These are phyloP conservation scores for Papilio polyxenes DNA, from an alignment of 1,140 invertebrate genomes.

Conservation along the genomic window DNA sequence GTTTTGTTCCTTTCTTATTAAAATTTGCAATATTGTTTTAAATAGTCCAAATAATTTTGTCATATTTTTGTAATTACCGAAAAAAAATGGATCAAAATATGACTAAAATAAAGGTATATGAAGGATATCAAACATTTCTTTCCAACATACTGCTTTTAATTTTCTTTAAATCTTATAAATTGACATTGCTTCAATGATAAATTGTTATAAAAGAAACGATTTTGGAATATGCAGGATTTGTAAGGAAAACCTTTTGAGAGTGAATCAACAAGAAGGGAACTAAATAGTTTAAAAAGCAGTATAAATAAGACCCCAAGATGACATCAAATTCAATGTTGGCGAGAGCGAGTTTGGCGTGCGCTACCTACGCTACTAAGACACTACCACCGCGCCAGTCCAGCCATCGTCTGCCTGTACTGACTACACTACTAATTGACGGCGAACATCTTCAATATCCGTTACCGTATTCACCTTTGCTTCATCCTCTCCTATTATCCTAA, in stretches of 20 bases:
- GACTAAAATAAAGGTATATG: neutral
- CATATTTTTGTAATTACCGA: neutral
- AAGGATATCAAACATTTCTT: constrained; percentile 25
- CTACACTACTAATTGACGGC: constrained; percentile 21
- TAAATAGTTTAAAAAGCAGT: constrained; percentile 15
- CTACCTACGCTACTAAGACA: neutral
- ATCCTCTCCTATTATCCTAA: constrained; percentile 1
- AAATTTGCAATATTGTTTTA: neutral
- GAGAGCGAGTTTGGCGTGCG: neutral
- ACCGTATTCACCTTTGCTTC: constrained; percentile 12
- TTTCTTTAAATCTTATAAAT: neutral
- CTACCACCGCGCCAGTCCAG: neutral
- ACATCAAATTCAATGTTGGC: neutral
- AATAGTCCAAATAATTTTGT: neutral
- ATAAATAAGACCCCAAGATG: constrained; percentile 19
- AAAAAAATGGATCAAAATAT: neutral
- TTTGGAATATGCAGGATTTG: constrained; percentile 22
- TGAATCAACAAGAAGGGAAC: neutral
- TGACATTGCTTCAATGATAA: constrained; percentile 12
- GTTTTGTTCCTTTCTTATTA: neutral
- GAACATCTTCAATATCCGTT: constrained; percentile 14
- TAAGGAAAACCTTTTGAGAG: constrained; percentile 6
- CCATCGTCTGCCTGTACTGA: neutral
- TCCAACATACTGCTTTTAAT: constrained; percentile 20
- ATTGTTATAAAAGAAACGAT: constrained; percentile 19